Evolutionary conservation across 1,140 invertebrate genomes (phyloP).

Genomic region (Battus philenor): DNA sequence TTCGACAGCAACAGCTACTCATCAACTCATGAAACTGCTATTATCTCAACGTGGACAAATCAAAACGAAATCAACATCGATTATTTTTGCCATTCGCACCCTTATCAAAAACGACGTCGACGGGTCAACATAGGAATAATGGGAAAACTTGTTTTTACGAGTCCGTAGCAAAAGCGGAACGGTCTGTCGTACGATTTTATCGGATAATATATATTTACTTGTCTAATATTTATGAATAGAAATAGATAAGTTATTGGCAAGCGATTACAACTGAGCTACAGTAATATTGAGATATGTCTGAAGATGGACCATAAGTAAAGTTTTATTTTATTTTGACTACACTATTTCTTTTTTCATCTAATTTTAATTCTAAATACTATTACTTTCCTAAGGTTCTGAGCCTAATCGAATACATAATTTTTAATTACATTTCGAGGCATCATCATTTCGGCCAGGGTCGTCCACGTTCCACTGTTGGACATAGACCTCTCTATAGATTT

Average conservation of each 20-base stretch:
- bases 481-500: too few relatives aligned
- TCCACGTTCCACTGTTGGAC: too few relatives aligned
- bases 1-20: slow-evolving; percentile 23
- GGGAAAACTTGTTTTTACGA: slow-evolving; percentile 68
- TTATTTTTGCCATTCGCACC: slow-evolving; percentile 63
- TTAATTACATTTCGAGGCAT: too few relatives aligned
- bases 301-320: too few relatives aligned
- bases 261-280: slow-evolving; percentile 24
- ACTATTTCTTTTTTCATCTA: too few relatives aligned
- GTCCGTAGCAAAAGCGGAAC: slow-evolving; percentile 33
- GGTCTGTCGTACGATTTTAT: slow-evolving; percentile 50
- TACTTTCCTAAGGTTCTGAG: too few relatives aligned
- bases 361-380: too few relatives aligned
- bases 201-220: slow-evolving; percentile 42
- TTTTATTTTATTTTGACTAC: too few relatives aligned
- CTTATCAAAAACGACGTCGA: slow-evolving; percentile 61
- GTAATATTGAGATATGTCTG: too few relatives aligned
- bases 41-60: slow-evolving; percentile 59
- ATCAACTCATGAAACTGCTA: slow-evolving; percentile 55
- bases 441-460: too few relatives aligned
- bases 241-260: slow-evolving; percentile 25
- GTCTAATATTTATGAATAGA: slow-evolving; percentile 40
- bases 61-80: slow-evolving; percentile 69
- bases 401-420: too few relatives aligned
- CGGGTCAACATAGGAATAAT: slow-evolving; percentile 66